Conservation (phyloP, 2,797 vertebrate genomes). For the Malurus leucopterus region DNA sequence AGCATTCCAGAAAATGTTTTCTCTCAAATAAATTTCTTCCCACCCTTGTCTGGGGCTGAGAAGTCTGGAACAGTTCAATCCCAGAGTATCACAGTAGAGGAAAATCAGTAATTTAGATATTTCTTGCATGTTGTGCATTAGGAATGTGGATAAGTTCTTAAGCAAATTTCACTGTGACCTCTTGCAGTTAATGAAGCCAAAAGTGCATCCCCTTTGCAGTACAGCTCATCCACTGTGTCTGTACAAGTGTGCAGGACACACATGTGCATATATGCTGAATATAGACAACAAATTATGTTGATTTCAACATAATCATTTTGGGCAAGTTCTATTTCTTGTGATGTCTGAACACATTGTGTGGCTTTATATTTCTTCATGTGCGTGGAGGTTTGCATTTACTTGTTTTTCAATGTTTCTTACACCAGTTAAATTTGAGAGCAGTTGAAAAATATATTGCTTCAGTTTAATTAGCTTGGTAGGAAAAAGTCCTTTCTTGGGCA, state of each 20-base stretch:
- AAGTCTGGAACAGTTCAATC: not conserved
- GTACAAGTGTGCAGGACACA: not conserved
- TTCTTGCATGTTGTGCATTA: not conserved
- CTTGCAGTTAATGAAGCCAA: not conserved
- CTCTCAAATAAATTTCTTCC: not conserved
- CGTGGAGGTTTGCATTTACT: not conserved
- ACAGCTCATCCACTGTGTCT: not conserved
- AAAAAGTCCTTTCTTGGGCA: constrained; percentile 20
- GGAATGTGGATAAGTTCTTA: not conserved
- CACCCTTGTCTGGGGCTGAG: not conserved
- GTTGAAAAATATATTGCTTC: constrained; percentile 15
- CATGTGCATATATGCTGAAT: fast-evolving
- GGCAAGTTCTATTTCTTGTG: not conserved
- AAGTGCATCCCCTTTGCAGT: not conserved
- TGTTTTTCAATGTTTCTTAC: not conserved
- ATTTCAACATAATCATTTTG: not conserved
- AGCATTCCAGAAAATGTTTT: not conserved
- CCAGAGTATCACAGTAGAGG: not conserved
- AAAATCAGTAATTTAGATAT: not conserved
- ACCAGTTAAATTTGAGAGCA: constrained; percentile 37
- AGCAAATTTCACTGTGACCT: not conserved
- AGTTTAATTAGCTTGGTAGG: constrained; percentile 39
- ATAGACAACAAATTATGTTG: not conserved
- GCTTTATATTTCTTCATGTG: not conserved
- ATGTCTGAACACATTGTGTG: not conserved